Conservation (phyloP, 2,888 invertebrate species). For the Pheosia tremula region DNA sequence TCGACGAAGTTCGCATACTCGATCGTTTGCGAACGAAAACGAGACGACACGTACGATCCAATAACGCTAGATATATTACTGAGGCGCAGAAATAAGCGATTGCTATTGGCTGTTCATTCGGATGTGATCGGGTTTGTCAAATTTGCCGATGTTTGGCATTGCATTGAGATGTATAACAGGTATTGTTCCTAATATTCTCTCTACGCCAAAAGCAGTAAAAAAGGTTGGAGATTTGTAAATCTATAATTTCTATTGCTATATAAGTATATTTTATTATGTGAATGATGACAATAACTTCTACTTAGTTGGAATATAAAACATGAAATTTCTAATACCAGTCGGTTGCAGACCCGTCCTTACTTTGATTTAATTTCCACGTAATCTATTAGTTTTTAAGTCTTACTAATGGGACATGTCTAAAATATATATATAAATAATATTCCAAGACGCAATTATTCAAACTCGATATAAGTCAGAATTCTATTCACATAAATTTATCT, state of each 20-base stretch:
- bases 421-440: too few relatives aligned
- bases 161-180: slow-evolving; percentile 14
- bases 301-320: too few relatives aligned
- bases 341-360: slow-evolving; percentile 31
- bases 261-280: slow-evolving; percentile 10
- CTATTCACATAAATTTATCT: slow-evolving; percentile 17
- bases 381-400: slow-evolving; percentile 11
- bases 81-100: too few relatives aligned
- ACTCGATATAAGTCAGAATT: slow-evolving; percentile 10
- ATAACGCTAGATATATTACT: too few relatives aligned
- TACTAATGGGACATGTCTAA: background rate
- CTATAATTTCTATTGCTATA: too few relatives aligned
- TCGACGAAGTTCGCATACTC: too few relatives aligned
- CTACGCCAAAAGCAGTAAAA: slow-evolving; percentile 14
- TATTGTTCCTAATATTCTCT: slow-evolving; percentile 13
- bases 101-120: too few relatives aligned
- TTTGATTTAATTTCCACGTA: slow-evolving; percentile 10
- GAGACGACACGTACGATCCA: too few relatives aligned
- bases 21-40: too few relatives aligned
- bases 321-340: too few relatives aligned
- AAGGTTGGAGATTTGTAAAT: background rate
- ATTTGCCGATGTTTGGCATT: slow-evolving; percentile 6
- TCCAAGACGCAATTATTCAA: too few relatives aligned
- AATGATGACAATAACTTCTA: slow-evolving; percentile 36
- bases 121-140: background rate